Conservation (phyloP, 2,888 invertebrate species). For the Parnassius glacialis region DNA sequence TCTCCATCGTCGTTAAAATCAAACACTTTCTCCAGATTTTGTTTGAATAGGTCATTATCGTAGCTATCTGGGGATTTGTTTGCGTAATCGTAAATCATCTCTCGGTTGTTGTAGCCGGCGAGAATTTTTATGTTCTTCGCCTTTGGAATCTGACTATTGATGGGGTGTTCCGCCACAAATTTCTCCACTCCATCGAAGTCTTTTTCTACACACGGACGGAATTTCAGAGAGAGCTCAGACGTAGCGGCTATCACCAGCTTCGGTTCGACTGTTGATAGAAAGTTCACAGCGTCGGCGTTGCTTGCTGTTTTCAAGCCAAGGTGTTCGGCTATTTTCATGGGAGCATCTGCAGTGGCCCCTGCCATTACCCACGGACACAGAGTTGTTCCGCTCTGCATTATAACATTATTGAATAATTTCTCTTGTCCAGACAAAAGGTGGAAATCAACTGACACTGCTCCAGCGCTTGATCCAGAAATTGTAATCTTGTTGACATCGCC, state of each 20-base stretch:
- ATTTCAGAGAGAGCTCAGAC: conserved; percentile 31
- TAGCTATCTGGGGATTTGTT: conserved; percentile 30
- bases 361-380: conserved; percentile 36
- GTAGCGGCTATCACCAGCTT: conserved; percentile 40
- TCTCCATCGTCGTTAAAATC: conserved; percentile 30
- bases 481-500: conserved; percentile 53
- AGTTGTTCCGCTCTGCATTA: conserved; percentile 51
- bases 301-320: conserved; percentile 39
- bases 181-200: conserved; percentile 44
- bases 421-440: conserved; percentile 47
- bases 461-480: conserved; percentile 51
- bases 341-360: conserved; percentile 40
- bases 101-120: conserved; percentile 51
- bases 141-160: conserved; percentile 42
- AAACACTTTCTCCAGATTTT: conserved; percentile 29
- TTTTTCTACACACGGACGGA: conserved; percentile 52
- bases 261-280: conserved; percentile 37
- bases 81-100: conserved; percentile 35
- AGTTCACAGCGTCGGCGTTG: conserved; percentile 41
- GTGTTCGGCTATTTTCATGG: conserved; percentile 43
- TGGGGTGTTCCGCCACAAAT: conserved; percentile 45
- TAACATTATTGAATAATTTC: conserved; percentile 44
- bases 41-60: conserved; percentile 34
- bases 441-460: conserved; percentile 48
- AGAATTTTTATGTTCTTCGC: conserved; percentile 44